Conservation (phyloP, 2,888 invertebrate genomes). For the Macrophya alboannulata region DNA sequence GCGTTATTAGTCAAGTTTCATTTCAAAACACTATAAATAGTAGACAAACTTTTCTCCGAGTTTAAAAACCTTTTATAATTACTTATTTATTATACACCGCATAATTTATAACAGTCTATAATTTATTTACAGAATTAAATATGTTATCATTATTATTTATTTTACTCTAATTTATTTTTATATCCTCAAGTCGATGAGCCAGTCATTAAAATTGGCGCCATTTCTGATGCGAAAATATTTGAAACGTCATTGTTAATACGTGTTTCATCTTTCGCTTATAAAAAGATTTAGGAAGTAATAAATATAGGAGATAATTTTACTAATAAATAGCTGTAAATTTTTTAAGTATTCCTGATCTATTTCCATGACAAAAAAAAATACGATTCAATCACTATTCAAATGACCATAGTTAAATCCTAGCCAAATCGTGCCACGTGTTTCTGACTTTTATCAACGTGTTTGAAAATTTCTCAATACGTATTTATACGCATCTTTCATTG, state of each 20-base stretch:
- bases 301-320: background rate
- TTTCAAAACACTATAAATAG: background rate
- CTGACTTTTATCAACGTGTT: slow-evolving; percentile 22
- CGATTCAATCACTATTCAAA: background rate
- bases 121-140: background rate
- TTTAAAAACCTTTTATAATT: background rate
- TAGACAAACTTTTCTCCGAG: background rate
- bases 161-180: background rate
- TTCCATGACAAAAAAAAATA: slow-evolving; percentile 18
- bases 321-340: background rate
- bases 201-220: slow-evolving; percentile 36
- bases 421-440: slow-evolving; percentile 42
- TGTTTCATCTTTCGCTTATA: background rate
- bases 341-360: background rate
- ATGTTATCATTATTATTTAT: background rate
- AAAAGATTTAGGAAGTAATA: background rate
- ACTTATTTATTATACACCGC: background rate
- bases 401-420: background rate
- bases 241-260: slow-evolving; percentile 28
- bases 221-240: background rate
- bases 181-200: background rate
- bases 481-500: background rate
- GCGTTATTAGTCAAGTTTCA: background rate
- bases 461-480: background rate
- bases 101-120: background rate